These are phyloP conservation scores for Drosophila truncata DNA, from an alignment of 1,140 invertebrate genomes.

Conservation along the genomic window DNA sequence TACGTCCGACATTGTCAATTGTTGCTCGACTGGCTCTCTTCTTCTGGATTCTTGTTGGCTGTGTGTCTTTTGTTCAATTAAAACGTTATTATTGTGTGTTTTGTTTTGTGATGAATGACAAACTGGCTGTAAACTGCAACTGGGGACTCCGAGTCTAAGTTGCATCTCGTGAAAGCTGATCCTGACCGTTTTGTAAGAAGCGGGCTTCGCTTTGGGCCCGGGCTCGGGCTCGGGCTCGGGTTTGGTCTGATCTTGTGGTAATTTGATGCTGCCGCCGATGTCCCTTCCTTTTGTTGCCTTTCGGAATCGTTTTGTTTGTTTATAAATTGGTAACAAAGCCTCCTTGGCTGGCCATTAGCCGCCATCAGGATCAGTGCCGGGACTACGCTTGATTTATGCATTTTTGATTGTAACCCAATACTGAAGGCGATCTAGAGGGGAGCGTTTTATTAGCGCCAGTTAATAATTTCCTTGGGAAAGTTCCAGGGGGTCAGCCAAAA, in stretches of 20 bases:
- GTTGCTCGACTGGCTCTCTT: slow-evolving; percentile 58
- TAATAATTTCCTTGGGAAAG: slow-evolving; percentile 41
- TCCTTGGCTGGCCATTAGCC: slow-evolving; percentile 56
- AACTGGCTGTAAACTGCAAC: slow-evolving; percentile 59
- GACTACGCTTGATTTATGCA: slow-evolving; percentile 71
- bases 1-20: slow-evolving; percentile 55
- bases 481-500: slow-evolving; percentile 1
- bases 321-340: slow-evolving; percentile 64
- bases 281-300: slow-evolving; percentile 49
- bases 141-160: slow-evolving; percentile 78
- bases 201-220: slow-evolving; percentile 31
- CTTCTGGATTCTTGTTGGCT: slow-evolving; percentile 45
- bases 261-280: slow-evolving; percentile 60
- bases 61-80: slow-evolving; percentile 77
- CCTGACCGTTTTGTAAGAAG: slow-evolving; percentile 74
- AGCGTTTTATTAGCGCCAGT: slow-evolving; percentile 58
- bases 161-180: slow-evolving; percentile 79
- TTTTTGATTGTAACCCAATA: slow-evolving; percentile 56
- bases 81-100: slow-evolving; percentile 78
- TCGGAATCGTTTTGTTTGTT: slow-evolving; percentile 71
- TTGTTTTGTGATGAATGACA: slow-evolving; percentile 57
- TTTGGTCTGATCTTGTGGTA: slow-evolving; percentile 59
- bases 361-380: slow-evolving; percentile 39
- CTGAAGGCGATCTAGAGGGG: background rate
- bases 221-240: slow-evolving; percentile 21